Conservation (phyloP, 2,113 vertebrate genomes). For the Menidia beryllina region DNA sequence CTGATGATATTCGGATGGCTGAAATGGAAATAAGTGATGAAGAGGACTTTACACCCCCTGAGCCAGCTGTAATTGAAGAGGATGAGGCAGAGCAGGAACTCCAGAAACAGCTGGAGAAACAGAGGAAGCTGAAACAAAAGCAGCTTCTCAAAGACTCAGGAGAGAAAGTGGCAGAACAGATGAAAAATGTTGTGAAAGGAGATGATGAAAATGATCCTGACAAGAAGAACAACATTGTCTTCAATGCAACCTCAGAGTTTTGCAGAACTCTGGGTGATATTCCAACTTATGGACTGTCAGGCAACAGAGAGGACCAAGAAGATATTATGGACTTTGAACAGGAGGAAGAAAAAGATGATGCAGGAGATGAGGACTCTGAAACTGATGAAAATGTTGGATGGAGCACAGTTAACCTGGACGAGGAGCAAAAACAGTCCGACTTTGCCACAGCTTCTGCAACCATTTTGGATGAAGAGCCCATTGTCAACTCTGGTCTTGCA, state of each 20-base stretch:
- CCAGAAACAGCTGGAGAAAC: constrained; percentile 92
- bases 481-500: constrained; percentile 88
- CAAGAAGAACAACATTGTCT: constrained; percentile 87
- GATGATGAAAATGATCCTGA: constrained; percentile 81
- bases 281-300: constrained; percentile 91
- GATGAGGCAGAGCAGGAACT: constrained; percentile 90
- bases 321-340: constrained; percentile 93
- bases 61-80: constrained; percentile 83
- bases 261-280: constrained; percentile 93
- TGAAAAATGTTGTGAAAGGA: constrained; percentile 28
- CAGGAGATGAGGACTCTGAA: constrained; percentile 84
- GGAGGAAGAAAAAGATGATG: constrained; percentile 85
- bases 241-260: constrained; percentile 93
- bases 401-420: constrained; percentile 91
- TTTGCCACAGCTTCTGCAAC: constrained; percentile 89
- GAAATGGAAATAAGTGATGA: constrained; percentile 93
- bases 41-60: constrained; percentile 69
- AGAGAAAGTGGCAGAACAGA: constrained; percentile 79
- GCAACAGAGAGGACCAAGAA: constrained; percentile 92
- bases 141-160: constrained; percentile 87
- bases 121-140: constrained; percentile 86
- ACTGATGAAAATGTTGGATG: constrained; percentile 90
- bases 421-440: constrained; percentile 88
- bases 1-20: constrained; percentile 86
- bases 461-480: constrained; percentile 93